Evolutionary conservation across 2,888 invertebrate species (phyloP).

Genomic region (Synergus japonicus): DNA sequence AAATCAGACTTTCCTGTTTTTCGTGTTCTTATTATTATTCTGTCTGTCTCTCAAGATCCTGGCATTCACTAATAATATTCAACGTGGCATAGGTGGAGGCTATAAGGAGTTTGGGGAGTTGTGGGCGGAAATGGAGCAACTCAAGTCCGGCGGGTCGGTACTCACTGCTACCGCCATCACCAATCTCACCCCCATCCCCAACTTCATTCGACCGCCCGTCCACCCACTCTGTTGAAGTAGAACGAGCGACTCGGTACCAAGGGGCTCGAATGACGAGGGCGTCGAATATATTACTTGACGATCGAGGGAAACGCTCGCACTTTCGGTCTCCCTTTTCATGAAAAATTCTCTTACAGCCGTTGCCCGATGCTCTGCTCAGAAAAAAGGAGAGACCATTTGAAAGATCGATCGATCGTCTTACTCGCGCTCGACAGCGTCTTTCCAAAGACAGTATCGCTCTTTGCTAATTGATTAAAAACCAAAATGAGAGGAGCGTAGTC

Average conservation of each 20-base stretch:
- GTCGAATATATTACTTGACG: conserved; percentile 62
- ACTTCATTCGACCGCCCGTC: conserved; percentile 42
- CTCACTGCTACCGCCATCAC: conserved; percentile 53
- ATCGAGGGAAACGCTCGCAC: conserved; percentile 54
- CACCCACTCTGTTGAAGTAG: conserved; percentile 53
- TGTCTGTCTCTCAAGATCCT: not conserved
- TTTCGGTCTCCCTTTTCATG: conserved; percentile 44
- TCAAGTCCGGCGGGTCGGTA: conserved; percentile 59
- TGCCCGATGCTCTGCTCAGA: not conserved
- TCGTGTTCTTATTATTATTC: not conserved
- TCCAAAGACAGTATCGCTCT: not conserved
- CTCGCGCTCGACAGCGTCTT: not conserved
- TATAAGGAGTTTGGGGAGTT: conserved; percentile 50
- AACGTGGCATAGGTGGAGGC: conserved; percentile 46
- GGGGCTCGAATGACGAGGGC: conserved; percentile 54
- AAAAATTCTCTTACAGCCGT: conserved; percentile 33
- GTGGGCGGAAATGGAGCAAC: conserved; percentile 64
- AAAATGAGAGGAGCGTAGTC: not conserved
- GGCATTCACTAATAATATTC: conserved; percentile 44
- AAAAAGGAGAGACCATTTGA: not conserved
- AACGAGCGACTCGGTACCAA: conserved; percentile 51
- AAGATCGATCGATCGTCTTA: not conserved
- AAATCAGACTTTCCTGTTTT: not conserved
- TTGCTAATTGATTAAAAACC: not conserved
- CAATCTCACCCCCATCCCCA: conserved; percentile 39